These are phyloP conservation scores for Cephalopterus ornatus DNA, from an alignment of 2,113 vertebrate genomes.

Conservation along the genomic window DNA sequence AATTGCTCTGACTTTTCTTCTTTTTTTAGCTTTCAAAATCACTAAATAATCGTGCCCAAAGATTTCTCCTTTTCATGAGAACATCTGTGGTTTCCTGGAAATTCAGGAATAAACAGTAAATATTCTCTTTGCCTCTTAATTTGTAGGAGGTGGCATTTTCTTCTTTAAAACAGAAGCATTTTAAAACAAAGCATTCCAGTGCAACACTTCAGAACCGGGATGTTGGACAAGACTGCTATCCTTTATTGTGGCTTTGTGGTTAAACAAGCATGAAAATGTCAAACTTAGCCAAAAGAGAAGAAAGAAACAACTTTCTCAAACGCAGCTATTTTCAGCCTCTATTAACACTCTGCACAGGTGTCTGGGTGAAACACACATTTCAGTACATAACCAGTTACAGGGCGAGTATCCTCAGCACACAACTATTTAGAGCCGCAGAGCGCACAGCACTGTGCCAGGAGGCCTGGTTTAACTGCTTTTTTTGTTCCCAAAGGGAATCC, in stretches of 20 bases:
- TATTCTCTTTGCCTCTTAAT: neutral
- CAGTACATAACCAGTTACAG: neutral
- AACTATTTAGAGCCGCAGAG: neutral
- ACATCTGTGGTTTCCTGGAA: neutral
- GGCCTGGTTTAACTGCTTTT: neutral
- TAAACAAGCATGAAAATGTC: conserved; percentile 7
- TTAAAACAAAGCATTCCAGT: conserved; percentile 17
- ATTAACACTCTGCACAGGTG: neutral
- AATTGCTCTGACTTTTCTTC: neutral
- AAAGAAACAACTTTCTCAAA: conserved; percentile 23
- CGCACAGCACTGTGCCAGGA: neutral
- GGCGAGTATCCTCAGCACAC: neutral
- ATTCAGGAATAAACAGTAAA: neutral
- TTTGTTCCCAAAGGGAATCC: neutral
- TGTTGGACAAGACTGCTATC: conserved; percentile 1
- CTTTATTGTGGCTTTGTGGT: conserved; percentile 54
- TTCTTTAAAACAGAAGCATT: neutral
- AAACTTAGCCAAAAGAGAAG: conserved; percentile 6
- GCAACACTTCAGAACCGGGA: neutral
- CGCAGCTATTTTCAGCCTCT: neutral
- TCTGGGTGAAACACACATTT: neutral
- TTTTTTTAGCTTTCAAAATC: neutral
- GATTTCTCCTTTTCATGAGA: neutral
- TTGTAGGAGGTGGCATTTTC: neutral
- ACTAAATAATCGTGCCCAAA: neutral